A percentile compares a stretch with the other conserved stretches of the same genome.
These are phyloP conservation scores for Drosophila lacicola DNA, from an alignment of 2,888 invertebrate species.

Conservation along the genomic window DNA sequence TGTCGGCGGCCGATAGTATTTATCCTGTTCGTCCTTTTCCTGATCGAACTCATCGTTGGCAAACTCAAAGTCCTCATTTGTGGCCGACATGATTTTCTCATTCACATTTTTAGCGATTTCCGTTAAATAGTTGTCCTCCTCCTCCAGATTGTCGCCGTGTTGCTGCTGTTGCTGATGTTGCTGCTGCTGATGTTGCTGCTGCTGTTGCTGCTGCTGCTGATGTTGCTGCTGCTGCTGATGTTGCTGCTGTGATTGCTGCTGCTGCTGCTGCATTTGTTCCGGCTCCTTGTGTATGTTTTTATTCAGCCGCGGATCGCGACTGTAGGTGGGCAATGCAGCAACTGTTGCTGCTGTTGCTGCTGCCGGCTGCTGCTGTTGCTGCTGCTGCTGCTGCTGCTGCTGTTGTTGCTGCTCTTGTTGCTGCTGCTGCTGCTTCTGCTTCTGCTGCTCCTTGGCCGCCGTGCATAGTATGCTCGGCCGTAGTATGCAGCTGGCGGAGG, in stretches of 20 bases:
- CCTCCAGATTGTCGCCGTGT: conserved; percentile 62
- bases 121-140: conserved; percentile 84
- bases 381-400: not conserved
- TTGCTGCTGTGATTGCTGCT: conserved; percentile 6
- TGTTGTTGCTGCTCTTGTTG: conserved; percentile 3
- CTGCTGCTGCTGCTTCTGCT: conserved; percentile 14
- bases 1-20: conserved; percentile 80
- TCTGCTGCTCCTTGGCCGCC: conserved; percentile 64
- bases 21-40: conserved; percentile 58
- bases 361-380: conserved; percentile 6
- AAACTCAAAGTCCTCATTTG: conserved; percentile 83
- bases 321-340: conserved; percentile 58
- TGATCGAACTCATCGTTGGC: conserved; percentile 84
- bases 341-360: conserved; percentile 5
- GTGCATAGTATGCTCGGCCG: conserved; percentile 62
- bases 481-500: conserved; percentile 41
- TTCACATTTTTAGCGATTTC: conserved; percentile 85
- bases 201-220: conserved; percentile 8
- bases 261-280: conserved; percentile 27
- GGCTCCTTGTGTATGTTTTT: conserved; percentile 82
- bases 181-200: conserved; percentile 7
- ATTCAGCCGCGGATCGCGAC: conserved; percentile 84
- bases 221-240: conserved; percentile 18
- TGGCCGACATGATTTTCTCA: conserved; percentile 84
- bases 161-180: conserved; percentile 5